Conservation (phyloP, 2,797 vertebrate genomes). For the Sebastes glaucus region DNA sequence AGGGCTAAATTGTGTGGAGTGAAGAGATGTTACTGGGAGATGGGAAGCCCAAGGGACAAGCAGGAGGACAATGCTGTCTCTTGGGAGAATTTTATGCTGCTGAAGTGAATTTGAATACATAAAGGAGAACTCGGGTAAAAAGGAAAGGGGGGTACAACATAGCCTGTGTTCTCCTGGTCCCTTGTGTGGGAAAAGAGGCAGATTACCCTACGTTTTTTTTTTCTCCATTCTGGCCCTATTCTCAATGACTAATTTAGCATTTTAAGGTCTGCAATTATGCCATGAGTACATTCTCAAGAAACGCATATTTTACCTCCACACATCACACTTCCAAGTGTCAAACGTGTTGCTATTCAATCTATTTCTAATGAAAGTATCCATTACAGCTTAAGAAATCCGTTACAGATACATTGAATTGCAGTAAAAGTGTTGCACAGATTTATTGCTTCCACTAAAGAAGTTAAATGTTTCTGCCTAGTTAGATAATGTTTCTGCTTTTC, state of each 20-base stretch:
- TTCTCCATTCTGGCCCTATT: constrained; percentile 49
- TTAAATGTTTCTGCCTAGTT: constrained; percentile 5
- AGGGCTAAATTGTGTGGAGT: constrained; percentile 74
- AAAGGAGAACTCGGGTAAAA: constrained; percentile 78
- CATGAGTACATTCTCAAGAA: constrained; percentile 33
- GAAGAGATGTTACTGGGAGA: constrained; percentile 81
- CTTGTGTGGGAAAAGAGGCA: constrained; percentile 72
- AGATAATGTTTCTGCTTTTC: constrained; percentile 4
- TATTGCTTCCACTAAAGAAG: constrained; percentile 21
- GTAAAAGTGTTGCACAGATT: constrained; percentile 1
- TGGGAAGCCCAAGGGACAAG: constrained; percentile 83
- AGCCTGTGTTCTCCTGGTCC: constrained; percentile 75
- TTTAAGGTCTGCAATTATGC: constrained; percentile 63
- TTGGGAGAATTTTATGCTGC: constrained; percentile 86
- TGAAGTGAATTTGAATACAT: constrained; percentile 87
- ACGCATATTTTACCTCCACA: constrained; percentile 35
- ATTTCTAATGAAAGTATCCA: constrained; percentile 27
- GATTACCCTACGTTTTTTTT: constrained; percentile 55
- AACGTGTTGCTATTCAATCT: constrained; percentile 36
- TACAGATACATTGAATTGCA: constrained; percentile 1
- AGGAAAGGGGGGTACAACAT: constrained; percentile 71
- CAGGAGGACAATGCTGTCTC: constrained; percentile 84
- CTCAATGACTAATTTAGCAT: constrained; percentile 71
- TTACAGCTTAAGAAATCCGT: constrained; percentile 2
- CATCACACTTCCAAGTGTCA: background rate